Percentiles rank a stretch among this genome's conserved stretches.
Conservation (phyloP, 2,888 invertebrate species). For the Steinernema carpocapsae region DNA sequence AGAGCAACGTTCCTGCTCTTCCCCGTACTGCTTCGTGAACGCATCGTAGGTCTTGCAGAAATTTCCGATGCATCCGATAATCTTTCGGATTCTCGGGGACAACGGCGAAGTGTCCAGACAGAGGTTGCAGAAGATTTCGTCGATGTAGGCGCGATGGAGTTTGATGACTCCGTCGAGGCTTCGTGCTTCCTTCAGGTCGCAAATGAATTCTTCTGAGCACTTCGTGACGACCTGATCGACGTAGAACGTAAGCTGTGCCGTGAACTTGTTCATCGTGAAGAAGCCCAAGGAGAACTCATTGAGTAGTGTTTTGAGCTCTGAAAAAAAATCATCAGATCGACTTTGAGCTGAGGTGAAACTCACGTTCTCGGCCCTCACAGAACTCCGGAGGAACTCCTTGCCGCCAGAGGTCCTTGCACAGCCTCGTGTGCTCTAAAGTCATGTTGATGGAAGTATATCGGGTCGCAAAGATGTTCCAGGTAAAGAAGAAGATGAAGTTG, state of each 20-base stretch:
- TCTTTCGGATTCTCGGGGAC: background rate
- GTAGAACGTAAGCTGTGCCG: background rate
- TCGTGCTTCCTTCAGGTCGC: background rate
- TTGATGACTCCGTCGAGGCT: constrained; percentile 3
- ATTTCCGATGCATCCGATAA: background rate
- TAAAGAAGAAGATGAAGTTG: background rate
- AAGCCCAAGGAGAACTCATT: background rate
- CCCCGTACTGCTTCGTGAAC: background rate
- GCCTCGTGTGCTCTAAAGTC: background rate
- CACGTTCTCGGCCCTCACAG: background rate
- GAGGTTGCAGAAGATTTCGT: background rate
- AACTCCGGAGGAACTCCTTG: background rate
- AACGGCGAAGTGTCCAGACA: background rate
- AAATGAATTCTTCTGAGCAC: background rate
- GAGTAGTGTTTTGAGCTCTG: background rate
- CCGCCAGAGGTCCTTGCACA: background rate
- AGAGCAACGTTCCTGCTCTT: background rate
- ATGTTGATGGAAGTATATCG: background rate
- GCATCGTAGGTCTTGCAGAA: constrained; percentile 4
- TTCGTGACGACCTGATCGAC: background rate
- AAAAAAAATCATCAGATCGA: background rate
- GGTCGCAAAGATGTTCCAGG: constrained; percentile 14
- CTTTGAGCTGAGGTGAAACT: background rate
- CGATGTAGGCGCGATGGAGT: constrained; percentile 3
- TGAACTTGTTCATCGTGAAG: constrained; percentile 6